Evolutionary conservation across 2,888 invertebrate species (phyloP).

Genomic region (Hermodice carunculata): DNA sequence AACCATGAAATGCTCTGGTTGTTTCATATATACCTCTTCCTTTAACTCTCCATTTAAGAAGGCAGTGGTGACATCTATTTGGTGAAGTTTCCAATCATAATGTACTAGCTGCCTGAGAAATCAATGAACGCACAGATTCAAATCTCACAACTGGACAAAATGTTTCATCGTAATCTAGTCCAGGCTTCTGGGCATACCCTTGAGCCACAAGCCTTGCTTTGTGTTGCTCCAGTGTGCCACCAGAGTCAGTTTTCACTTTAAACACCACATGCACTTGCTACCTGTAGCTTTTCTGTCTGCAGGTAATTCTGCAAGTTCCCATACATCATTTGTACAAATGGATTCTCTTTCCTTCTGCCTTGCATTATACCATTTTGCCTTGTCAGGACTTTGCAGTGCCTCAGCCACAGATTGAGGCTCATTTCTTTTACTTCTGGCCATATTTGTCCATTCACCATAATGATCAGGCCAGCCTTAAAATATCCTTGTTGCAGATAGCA

Average conservation of each 20-base stretch:
- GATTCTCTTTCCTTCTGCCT: constrained; percentile 8
- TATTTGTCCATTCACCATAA: constrained; percentile 9
- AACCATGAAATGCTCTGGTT: constrained; percentile 38
- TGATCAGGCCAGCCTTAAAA: too few species aligned
- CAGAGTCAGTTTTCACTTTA: constrained; percentile 34
- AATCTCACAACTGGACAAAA: constrained; percentile 42
- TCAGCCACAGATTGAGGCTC: constrained; percentile 8
- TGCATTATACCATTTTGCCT: constrained; percentile 13
- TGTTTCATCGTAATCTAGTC: constrained; percentile 45
- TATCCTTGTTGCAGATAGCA: too few species aligned
- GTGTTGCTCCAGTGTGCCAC: constrained; percentile 37
- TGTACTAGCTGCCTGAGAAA: constrained; percentile 34
- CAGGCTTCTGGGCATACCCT: constrained; percentile 37
- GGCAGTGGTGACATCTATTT: constrained; percentile 44
- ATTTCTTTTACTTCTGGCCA: background rate
- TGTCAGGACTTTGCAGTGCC: background rate
- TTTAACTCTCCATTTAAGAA: constrained; percentile 41
- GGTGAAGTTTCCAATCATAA: constrained; percentile 31
- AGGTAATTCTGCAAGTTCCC: constrained; percentile 36
- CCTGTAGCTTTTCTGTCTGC: constrained; percentile 30
- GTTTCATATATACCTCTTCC: constrained; percentile 44
- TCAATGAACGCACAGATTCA: constrained; percentile 35
- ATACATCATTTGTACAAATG: constrained; percentile 37
- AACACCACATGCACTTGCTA: constrained; percentile 47
- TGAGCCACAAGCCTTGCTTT: constrained; percentile 45